These are phyloP conservation scores for Chaetops frenatus DNA, from an alignment of 2,113 vertebrate genomes.

Conservation along the genomic window DNA sequence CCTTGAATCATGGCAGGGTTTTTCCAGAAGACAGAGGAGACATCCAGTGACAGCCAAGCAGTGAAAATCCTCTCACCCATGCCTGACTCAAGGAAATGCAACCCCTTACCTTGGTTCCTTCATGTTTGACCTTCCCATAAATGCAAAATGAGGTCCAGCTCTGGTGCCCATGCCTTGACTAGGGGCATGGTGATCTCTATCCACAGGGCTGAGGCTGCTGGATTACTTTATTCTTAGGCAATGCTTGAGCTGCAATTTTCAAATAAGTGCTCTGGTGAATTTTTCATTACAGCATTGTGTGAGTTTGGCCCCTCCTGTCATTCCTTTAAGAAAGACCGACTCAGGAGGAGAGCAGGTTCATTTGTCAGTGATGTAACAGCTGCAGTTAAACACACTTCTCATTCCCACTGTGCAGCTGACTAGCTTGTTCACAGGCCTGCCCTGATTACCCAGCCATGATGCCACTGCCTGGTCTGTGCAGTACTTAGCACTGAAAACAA, in stretches of 20 bases:
- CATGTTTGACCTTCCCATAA: neutral
- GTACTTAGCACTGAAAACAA: neutral
- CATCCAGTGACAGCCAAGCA: neutral
- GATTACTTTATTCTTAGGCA: neutral
- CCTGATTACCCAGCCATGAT: fast-evolving
- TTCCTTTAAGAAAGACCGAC: neutral
- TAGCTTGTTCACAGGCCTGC: neutral
- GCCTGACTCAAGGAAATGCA: neutral
- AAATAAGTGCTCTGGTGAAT: neutral
- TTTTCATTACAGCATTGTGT: neutral
- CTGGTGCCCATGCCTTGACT: neutral
- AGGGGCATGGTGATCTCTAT: neutral
- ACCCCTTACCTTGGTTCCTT: neutral
- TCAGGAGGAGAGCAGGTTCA: neutral
- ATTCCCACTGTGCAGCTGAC: neutral
- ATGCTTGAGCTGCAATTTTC: neutral
- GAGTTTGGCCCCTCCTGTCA: neutral
- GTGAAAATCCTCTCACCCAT: neutral
- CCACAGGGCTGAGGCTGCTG: neutral
- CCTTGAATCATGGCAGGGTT: neutral
- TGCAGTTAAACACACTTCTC: constrained; percentile 7
- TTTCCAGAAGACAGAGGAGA: neutral
- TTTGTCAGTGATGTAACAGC: constrained; percentile 33
- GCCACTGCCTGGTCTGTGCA: neutral
- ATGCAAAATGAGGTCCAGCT: neutral